phyloP scores from a whole-genome alignment of 2,113 vertebrate species.

The Paraplagusia blochii region DNA sequence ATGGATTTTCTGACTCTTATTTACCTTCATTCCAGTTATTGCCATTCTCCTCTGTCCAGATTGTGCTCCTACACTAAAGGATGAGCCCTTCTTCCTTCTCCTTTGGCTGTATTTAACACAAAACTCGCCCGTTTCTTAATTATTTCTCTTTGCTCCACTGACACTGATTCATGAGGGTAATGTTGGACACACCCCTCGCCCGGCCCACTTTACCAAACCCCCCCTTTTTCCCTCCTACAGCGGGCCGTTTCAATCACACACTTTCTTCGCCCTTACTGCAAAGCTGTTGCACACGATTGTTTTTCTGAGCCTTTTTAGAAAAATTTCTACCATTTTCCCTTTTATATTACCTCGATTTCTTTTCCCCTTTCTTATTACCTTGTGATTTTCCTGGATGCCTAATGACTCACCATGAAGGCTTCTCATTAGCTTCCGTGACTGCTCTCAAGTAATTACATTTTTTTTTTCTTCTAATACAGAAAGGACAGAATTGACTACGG shows the following conservation, averaged over 20 bases:
- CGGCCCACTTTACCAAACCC: slow-evolving; percentile 42
- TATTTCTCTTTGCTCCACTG: slow-evolving; percentile 73
- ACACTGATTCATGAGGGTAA: slow-evolving; percentile 74
- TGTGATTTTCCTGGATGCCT: slow-evolving; percentile 40
- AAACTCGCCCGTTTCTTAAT: slow-evolving; percentile 72
- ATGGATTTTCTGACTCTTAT: slow-evolving; percentile 57
- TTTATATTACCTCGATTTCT: slow-evolving; percentile 11
- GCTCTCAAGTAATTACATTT: slow-evolving; percentile 66
- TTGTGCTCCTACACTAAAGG: slow-evolving; percentile 51
- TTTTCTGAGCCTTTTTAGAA: neutral
- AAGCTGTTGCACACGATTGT: neutral
- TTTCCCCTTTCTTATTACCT: slow-evolving; percentile 21
- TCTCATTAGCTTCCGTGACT: slow-evolving; percentile 50
- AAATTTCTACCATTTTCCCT: slow-evolving; percentile 5
- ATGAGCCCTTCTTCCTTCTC: slow-evolving; percentile 60
- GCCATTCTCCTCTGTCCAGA: slow-evolving; percentile 40
- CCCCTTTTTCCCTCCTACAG: slow-evolving; percentile 21
- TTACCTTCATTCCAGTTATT: slow-evolving; percentile 56
- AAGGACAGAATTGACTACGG: slow-evolving; percentile 53
- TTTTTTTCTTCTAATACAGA: slow-evolving; percentile 43
- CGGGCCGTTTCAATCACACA: slow-evolving; percentile 27
- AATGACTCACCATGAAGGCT: slow-evolving; percentile 63
- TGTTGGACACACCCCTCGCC: slow-evolving; percentile 56
- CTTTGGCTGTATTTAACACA: slow-evolving; percentile 69
- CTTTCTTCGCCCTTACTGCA: slow-evolving; percentile 18